Evolutionary conservation across 1,140 invertebrate genomes (phyloP), one percentile per base, ranked within the genome.

Genomic region (Riptortus pedestris): DNA sequence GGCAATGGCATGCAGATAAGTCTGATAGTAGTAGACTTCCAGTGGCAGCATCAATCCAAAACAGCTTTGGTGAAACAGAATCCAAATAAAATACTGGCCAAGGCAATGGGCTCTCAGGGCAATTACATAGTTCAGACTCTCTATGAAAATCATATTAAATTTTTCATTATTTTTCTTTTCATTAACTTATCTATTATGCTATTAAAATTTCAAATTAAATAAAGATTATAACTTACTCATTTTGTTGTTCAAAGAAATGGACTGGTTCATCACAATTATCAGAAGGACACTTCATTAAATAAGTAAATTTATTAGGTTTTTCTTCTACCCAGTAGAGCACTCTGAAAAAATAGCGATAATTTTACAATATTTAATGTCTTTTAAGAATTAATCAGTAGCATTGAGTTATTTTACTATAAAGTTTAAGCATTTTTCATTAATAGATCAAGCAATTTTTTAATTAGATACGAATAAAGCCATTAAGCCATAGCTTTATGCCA

Each of bases 251-350:
- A 58, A 88, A 87, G 70, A 87, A 86, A 1, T 73, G 76, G 69
- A 75, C 71, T 5, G 83, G 73, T 52, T 80, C 73, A 24, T 55
- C 51, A 2, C 72, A 74, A 1, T 84, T 83, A 65, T 80, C 76
- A 0, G 80, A 70, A 65, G 81, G 76, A 2, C 80, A 79, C 62
- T 80, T 81, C 82, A 86, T 85, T 45, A 87, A 74, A 43, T 76
- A 75, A 18, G 79, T 80, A 57, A 74, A 75, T 57, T 80, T 74
- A 43, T 76, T 77, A 48, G 75, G 71, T 2, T 73, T 72, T 51
- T 78, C 72, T 74, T 85, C 82, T 65, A 88, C 82, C 87, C 87
- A 91, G 68, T 84, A 85, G 33, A 91, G 70, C 43, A 79, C 80
- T 68, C 85, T 89, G 66, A 45, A 64, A 43, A 80, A 78, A 62